These are phyloP conservation scores for Kryptolebias marmoratus DNA, from an alignment of 2,113 vertebrate species.

Conservation along the genomic window DNA sequence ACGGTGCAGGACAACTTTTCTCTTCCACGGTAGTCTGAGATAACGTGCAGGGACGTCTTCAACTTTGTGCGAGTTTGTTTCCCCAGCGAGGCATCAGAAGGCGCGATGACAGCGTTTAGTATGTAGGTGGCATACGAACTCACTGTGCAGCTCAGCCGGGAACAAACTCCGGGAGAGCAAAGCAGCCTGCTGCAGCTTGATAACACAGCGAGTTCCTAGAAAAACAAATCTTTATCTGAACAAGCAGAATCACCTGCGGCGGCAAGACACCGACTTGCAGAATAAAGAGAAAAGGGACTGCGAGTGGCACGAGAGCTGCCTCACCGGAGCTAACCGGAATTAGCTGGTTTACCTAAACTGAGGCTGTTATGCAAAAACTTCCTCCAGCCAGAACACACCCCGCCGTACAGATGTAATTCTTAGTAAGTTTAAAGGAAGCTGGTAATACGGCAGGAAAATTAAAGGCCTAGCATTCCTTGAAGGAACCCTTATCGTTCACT, in stretches of 20 bases:
- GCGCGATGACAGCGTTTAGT: neutral
- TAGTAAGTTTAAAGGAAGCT: neutral
- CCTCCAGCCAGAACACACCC: constrained; percentile 25
- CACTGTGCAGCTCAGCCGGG: constrained; percentile 18
- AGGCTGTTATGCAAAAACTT: constrained; percentile 50
- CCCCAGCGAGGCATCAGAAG: constrained; percentile 16
- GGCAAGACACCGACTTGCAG: constrained; percentile 64
- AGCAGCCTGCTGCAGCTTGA: constrained; percentile 48
- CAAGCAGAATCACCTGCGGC: constrained; percentile 44
- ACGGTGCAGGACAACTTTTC: neutral
- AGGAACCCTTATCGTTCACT: no score
- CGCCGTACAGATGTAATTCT: constrained; percentile 42
- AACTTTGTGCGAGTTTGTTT: neutral
- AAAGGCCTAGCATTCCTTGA: no score
- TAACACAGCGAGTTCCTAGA: constrained; percentile 44
- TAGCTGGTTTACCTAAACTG: neutral
- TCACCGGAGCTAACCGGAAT: constrained; percentile 5
- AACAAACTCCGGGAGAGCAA: constrained; percentile 18
- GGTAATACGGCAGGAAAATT: no score
- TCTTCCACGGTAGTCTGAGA: neutral
- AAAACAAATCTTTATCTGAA: constrained; percentile 63
- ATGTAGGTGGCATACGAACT: constrained; percentile 48
- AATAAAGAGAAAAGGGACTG: constrained; percentile 60
- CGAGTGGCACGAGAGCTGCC: constrained; percentile 29
- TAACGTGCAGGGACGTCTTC: constrained; percentile 8